Percentiles rank a stretch among this genome's conserved stretches.
Evolutionary conservation across 2,888 invertebrate genomes (phyloP).

Genomic region (Palloptera scutellata): DNA sequence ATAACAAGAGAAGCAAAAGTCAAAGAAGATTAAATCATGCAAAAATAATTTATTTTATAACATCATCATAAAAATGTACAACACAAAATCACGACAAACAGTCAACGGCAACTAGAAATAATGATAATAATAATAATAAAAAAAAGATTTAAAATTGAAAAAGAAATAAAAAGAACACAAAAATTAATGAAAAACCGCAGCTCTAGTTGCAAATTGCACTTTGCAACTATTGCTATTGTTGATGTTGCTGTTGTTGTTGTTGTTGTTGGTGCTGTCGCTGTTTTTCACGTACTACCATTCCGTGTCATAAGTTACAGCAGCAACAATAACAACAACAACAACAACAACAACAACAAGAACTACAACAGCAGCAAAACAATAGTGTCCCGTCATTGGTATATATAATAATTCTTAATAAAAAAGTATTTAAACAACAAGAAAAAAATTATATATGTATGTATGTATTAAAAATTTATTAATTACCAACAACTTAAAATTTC

Average conservation of each 20-base stretch:
- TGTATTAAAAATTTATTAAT: constrained; percentile 28
- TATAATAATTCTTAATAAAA: constrained; percentile 7
- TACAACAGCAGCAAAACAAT: neutral
- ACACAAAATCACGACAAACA: neutral
- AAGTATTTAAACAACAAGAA: neutral
- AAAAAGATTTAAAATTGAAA: constrained; percentile 6
- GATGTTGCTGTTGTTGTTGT: constrained; percentile 10
- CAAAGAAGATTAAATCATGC: constrained; percentile 1
- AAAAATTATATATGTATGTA: too few species aligned
- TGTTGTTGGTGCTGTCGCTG: constrained; percentile 26
- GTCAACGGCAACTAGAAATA: neutral
- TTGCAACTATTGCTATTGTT: constrained; percentile 11
- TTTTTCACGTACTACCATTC: constrained; percentile 34
- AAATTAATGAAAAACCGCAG: neutral
- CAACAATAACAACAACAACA: constrained; percentile 6
- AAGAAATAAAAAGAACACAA: constrained; percentile 12
- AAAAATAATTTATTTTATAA: constrained; percentile 13
- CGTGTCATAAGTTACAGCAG: constrained; percentile 37
- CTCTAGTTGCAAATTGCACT: neutral
- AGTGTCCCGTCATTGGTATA: neutral
- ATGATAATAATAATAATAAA: constrained; percentile 13
- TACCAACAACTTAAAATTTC: constrained; percentile 18
- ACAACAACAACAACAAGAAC: constrained; percentile 21
- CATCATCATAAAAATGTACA: constrained; percentile 2
- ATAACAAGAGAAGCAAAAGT: neutral